Percentiles rank a stretch among this genome's conserved stretches.
These are phyloP conservation scores for Cephus runcator DNA, from an alignment of 2,888 invertebrate genomes.

Conservation along the genomic window DNA sequence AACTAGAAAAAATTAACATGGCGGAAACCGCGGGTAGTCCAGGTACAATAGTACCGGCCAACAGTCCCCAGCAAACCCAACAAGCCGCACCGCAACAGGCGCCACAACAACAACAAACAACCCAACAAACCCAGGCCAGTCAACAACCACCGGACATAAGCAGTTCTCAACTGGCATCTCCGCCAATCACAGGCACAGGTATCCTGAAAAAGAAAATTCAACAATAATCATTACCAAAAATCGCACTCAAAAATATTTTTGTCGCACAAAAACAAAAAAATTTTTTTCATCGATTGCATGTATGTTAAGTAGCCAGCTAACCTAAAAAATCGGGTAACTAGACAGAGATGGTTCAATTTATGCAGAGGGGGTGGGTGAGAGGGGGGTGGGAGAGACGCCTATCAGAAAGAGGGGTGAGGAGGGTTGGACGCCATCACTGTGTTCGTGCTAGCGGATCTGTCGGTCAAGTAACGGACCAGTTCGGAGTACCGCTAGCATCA, in stretches of 20 bases:
- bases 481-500: slow-evolving; percentile 61
- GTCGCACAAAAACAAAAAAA: neutral
- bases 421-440: neutral
- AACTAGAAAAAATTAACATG: slow-evolving; percentile 37
- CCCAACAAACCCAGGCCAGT: slow-evolving; percentile 37
- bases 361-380: slow-evolving; percentile 12
- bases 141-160: slow-evolving; percentile 62
- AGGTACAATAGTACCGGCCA: slow-evolving; percentile 43
- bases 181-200: slow-evolving; percentile 65
- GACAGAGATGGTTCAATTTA: neutral
- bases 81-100: slow-evolving; percentile 40
- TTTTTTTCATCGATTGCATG: neutral
- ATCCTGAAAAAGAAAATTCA: slow-evolving; percentile 25
- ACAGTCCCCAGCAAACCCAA: slow-evolving; percentile 52
- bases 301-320: neutral
- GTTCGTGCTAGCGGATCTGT: slow-evolving; percentile 63
- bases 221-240: neutral
- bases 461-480: slow-evolving; percentile 65
- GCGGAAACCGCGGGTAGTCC: slow-evolving; percentile 61
- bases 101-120: slow-evolving; percentile 35
- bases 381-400: slow-evolving; percentile 14
- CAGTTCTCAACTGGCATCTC: slow-evolving; percentile 61
- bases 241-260: neutral
- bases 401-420: slow-evolving; percentile 1
- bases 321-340: neutral